Percentiles rank a stretch among this genome's conserved stretches.
Evolutionary conservation across 2,797 vertebrate genomes (phyloP).

Genomic region (Argyrosomus regius): DNA sequence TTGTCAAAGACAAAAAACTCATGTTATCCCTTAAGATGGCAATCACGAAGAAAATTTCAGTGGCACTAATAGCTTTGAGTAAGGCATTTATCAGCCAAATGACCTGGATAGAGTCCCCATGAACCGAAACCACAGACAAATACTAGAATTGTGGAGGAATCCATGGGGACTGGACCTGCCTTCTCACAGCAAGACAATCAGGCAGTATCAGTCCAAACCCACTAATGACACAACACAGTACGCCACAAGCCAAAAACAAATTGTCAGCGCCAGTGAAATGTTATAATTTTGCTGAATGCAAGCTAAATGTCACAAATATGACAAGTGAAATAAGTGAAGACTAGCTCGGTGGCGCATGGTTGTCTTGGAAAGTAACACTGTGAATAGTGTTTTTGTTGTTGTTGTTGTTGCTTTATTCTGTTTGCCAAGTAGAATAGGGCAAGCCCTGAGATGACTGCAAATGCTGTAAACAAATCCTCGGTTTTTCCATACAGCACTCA

Average conservation of each 20-base stretch:
- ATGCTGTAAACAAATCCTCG: background rate
- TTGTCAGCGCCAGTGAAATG: constrained; percentile 8
- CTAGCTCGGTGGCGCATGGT: background rate
- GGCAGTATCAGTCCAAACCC: constrained; percentile 22
- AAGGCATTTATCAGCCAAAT: constrained; percentile 51
- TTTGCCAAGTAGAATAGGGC: background rate
- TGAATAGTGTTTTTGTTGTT: background rate
- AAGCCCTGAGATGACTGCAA: background rate
- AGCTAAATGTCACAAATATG: constrained; percentile 10
- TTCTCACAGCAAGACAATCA: constrained; percentile 20
- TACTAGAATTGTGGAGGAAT: constrained; percentile 24
- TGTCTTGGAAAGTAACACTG: background rate
- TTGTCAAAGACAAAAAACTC: constrained; percentile 58
- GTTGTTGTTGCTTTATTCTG: background rate
- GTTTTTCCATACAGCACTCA: background rate
- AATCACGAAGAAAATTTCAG: constrained; percentile 50
- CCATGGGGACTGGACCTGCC: constrained; percentile 11
- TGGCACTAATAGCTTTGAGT: constrained; percentile 48
- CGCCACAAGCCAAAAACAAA: constrained; percentile 20
- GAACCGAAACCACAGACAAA: constrained; percentile 36
- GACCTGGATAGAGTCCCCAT: constrained; percentile 28
- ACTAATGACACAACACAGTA: constrained; percentile 33
- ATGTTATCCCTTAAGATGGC: constrained; percentile 55
- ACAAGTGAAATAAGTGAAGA: background rate
- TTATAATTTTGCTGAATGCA: constrained; percentile 6